Base-by-base conservation (phyloP, 1,140 invertebrate species). In the Caerostris extrusa region DNA sequence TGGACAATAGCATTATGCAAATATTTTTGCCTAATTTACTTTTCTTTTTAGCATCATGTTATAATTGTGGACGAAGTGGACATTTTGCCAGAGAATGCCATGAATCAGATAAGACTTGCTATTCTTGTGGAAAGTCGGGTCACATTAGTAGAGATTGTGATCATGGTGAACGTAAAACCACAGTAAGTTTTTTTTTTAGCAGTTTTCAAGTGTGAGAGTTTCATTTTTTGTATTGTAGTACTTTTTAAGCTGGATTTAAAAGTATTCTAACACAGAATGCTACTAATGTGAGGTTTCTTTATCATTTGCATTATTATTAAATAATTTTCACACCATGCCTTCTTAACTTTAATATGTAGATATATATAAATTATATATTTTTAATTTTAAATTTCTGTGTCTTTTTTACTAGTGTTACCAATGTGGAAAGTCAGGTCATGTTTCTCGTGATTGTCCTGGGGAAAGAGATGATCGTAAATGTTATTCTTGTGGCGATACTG, bases 61-160 rank as follows among this genome's bases (percentile, higher is more conserved):
- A 86, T 89, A 95, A 94, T 69, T 94, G 95, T 93, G 88, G 93
- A 55, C n/a, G 95, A 89, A 77, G 88, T 92, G 95, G 94, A 7
- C 94, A 95, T 91, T 91, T 95, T 81, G 94, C 95, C 3, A 82
- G 95, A 64, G 95, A 95, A 64, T 95, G 95, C 57, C 85, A 88
- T 10, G 83, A 91, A 64, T 60, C 61, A 50, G 97, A 97, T 85
- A 98, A 98, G 96, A 98, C 97, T 94, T 98, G 98, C 96, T 98
- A 98, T 96, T 97, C 97, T 95, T 98, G 98, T 96, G 97, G 98
- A 96, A 98, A 98, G 96, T 97, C 97, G 85, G 98, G 98, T 91
- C 98, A 99, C 97, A 97, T 98, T 96, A 98, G 98, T 96, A 97
- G 98, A 95, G 98, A 98, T 95, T 99, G 98, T 82, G 89, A 94